Evolutionary conservation across 2,888 invertebrate genomes (phyloP).

Genomic region (Synergus japonicus): DNA sequence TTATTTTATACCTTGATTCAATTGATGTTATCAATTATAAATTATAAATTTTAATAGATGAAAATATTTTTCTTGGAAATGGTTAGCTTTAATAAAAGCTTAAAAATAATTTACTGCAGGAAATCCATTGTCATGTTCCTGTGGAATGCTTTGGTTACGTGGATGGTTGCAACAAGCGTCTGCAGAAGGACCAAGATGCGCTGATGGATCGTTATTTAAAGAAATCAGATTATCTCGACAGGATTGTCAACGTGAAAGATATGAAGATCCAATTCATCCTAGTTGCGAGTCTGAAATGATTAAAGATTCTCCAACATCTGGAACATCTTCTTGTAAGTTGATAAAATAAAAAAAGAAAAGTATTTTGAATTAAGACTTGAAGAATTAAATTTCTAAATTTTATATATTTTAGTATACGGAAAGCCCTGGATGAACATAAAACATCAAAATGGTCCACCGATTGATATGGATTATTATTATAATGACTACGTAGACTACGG

Average conservation of each 20-base stretch:
- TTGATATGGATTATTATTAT: constrained; percentile 84
- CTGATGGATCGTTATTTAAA: constrained; percentile 87
- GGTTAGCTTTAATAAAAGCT: background rate
- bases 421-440: constrained; percentile 80
- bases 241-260: constrained; percentile 81
- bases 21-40: too few species aligned
- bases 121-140: constrained; percentile 90
- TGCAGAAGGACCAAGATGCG: constrained; percentile 87
- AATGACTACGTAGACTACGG: constrained; percentile 90
- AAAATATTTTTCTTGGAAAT: constrained; percentile 11
- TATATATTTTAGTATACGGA: constrained; percentile 69
- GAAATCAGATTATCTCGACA: constrained; percentile 85
- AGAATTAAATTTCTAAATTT: background rate
- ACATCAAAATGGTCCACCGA: constrained; percentile 78
- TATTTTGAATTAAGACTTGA: background rate
- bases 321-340: constrained; percentile 65
- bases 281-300: constrained; percentile 86
- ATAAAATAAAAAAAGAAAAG: constrained; percentile 52
- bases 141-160: constrained; percentile 89
- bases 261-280: constrained; percentile 80
- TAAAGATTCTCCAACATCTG: constrained; percentile 57
- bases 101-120: constrained; percentile 77
- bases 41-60: background rate
- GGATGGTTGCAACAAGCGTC: constrained; percentile 89
- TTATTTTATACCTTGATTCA: background rate